phyloP scores from a whole-genome alignment of 2,113 vertebrate genomes.

The Eidolon helvum region DNA sequence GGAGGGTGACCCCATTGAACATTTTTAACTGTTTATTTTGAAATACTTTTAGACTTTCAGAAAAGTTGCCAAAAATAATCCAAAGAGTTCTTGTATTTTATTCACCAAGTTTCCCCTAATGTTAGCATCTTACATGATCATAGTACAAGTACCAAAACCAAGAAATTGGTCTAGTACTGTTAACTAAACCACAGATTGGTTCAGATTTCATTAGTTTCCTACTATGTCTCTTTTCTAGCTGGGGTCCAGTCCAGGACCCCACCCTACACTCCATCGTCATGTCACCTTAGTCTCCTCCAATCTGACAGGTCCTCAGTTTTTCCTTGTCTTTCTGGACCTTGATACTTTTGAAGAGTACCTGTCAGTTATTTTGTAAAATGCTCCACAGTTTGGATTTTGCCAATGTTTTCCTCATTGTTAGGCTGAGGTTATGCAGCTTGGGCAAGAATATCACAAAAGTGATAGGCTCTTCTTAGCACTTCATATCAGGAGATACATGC shows the following conservation, averaged over 20 bases:
- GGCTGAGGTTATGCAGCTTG: neutral
- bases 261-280: neutral
- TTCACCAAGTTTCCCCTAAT: neutral
- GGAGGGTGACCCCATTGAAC: neutral
- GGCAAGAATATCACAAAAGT: neutral
- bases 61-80: neutral
- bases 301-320: neutral
- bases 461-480: neutral
- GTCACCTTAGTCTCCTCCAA: neutral
- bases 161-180: neutral
- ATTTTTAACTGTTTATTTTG: neutral
- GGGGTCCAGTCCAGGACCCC: neutral
- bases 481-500: neutral
- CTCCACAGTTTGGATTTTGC: neutral
- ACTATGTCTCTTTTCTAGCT: neutral
- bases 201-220: neutral
- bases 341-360: neutral
- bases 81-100: neutral
- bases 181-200: neutral
- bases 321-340: neutral
- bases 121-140: neutral
- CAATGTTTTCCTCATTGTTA: neutral
- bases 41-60: neutral
- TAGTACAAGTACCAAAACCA: neutral
- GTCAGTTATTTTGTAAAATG: neutral